These are phyloP conservation scores for Thymallus thymallus DNA, from an alignment of 2,113 vertebrate genomes.

Conservation along the genomic window DNA sequence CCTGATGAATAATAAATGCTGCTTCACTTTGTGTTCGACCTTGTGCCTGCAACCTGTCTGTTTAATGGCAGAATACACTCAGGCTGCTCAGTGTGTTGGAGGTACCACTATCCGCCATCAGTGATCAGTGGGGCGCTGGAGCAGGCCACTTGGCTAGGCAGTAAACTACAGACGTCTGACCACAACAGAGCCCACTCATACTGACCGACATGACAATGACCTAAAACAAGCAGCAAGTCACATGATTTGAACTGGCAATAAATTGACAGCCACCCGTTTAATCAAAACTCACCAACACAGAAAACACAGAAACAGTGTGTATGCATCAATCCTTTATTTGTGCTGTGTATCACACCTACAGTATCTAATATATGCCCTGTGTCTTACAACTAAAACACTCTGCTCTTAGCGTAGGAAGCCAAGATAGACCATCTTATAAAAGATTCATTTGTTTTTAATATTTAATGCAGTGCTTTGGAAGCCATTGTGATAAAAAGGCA, in stretches of 20 bases:
- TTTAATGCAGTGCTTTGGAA: conserved; percentile 57
- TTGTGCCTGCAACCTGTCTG: conserved; percentile 53
- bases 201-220: neutral
- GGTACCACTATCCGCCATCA: conserved; percentile 43
- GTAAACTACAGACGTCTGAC: conserved; percentile 25
- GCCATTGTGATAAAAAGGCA: conserved; percentile 30
- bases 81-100: conserved; percentile 19
- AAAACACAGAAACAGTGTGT: neutral
- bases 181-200: neutral
- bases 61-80: conserved; percentile 50
- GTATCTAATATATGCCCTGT: neutral
- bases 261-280: neutral
- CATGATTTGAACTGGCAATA: neutral
- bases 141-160: conserved; percentile 19
- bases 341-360: neutral
- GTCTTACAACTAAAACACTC: neutral
- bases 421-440: conserved; percentile 62
- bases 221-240: neutral
- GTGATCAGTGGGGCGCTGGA: conserved; percentile 45
- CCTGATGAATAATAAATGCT: conserved; percentile 68
- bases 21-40: conserved; percentile 56
- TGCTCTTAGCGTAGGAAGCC: conserved; percentile 10
- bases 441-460: conserved; percentile 63
- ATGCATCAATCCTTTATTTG: neutral
- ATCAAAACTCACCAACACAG: neutral